Base-by-base conservation (phyloP, 2,888 invertebrate genomes). In the Scaptomyza polygonia region DNA sequence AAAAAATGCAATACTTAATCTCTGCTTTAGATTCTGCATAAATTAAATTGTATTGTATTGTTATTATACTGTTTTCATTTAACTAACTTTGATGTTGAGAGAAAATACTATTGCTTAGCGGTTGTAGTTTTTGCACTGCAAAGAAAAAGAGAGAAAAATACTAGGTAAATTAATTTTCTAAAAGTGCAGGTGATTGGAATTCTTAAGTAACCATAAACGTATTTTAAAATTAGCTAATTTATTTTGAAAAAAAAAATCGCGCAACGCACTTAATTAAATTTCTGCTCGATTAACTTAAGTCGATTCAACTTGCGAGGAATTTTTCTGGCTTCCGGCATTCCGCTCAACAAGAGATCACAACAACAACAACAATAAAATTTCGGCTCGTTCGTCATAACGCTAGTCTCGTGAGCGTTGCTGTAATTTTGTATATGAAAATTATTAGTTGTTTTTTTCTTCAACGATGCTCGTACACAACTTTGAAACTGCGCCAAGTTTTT, bases 401-500 rank as follows among this genome's bases (percentile, higher is more conserved):
- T 56, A 57, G 58, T 48, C 63, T 61, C 61, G 40, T 47, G 47
- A 32, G 64, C 40, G 52, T 81, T 86, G 78, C 67, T 87, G 87
- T 74, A 81, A 81, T 81, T 85, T 81, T 81, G n/a, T 52, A 87
- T 86, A 82, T 79, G 71, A 68, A 82, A 61, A 57, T 83, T 67
- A 72, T 27, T 36, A 39, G n/a, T 32, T 54, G 0, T 36, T 14
- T 63, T 44, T 56, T 47, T 54, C 64, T 54, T 67, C 21, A 64
- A 45, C 64, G 34, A 45, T 51, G 29, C 29, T 54, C 34, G 54
- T 64, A 71, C 62, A 72, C 57, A 72, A 74, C 74, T 79, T 80
- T 88, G 88, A 86, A 84, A 78, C 73, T 70, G 76, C 81, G 88
- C 88, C 84, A 85, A 85, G 68, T 86, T 88, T 83, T 86, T 80